A percentile compares a stretch with the other conserved stretches of the same genome.
phyloP scores from a whole-genome alignment of 2,888 invertebrate species.

The Elegia similella region DNA sequence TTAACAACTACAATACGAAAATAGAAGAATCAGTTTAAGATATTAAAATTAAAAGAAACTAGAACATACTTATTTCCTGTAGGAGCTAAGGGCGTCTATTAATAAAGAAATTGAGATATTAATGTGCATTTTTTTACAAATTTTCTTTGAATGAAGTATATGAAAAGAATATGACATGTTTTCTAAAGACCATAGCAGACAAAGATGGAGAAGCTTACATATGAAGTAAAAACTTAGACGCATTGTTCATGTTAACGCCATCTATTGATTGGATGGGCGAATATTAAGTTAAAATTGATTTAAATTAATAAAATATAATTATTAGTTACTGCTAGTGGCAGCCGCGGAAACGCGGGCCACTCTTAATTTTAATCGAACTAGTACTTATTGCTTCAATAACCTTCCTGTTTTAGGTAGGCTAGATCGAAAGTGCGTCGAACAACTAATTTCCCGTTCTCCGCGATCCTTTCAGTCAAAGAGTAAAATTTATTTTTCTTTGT shows the following conservation, averaged over 20 bases:
- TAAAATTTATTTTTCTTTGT: too few species aligned
- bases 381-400: too few species aligned
- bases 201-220: neutral
- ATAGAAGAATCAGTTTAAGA: conserved; percentile 19
- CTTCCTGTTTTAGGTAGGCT: too few species aligned
- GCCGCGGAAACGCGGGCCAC: too few species aligned
- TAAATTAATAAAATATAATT: neutral
- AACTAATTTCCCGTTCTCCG: too few species aligned
- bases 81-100: conserved; percentile 37
- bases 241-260: neutral
- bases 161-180: neutral
- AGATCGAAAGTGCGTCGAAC: too few species aligned
- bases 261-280: too few species aligned
- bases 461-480: too few species aligned
- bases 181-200: neutral
- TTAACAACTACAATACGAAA: conserved; percentile 30
- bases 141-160: neutral
- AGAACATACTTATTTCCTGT: conserved; percentile 35
- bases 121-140: neutral
- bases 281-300: neutral
- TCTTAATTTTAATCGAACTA: too few species aligned
- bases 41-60: too few species aligned
- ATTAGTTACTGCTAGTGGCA: too few species aligned
- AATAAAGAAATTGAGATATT: conserved; percentile 1
- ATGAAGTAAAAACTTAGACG: neutral